Percentiles rank a stretch among this genome's conserved stretches.
Conservation (phyloP, 2,113 vertebrate genomes). For the Perca flavescens region DNA sequence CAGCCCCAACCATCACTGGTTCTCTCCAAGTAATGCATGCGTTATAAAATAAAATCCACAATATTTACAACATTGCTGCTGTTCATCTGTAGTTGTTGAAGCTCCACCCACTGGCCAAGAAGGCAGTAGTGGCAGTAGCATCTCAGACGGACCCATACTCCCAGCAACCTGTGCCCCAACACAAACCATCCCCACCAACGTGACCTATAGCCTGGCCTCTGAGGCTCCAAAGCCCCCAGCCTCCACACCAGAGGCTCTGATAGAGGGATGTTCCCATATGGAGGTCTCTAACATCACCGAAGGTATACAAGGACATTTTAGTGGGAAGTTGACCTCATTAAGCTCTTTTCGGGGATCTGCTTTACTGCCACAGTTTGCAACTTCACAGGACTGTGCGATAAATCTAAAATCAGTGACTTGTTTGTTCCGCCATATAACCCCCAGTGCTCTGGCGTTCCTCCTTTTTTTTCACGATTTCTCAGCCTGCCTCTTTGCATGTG, state of each 20-base stretch:
- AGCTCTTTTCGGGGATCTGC: constrained; percentile 13
- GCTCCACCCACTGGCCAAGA: constrained; percentile 85
- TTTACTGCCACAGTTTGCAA: constrained; percentile 24
- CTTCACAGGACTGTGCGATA: constrained; percentile 5
- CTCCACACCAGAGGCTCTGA: constrained; percentile 29
- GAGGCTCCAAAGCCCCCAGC: constrained; percentile 34
- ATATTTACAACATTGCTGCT: constrained; percentile 52
- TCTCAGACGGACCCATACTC: constrained; percentile 82
- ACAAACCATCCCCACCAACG: constrained; percentile 32
- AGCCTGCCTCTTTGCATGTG: constrained; percentile 43
- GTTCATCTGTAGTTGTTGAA: constrained; percentile 80
- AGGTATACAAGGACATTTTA: constrained; percentile 64
- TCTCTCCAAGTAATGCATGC: constrained; percentile 8
- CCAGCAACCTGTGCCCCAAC: constrained; percentile 49
- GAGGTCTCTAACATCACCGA: constrained; percentile 56
- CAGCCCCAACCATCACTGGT: background rate
- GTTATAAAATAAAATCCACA: background rate
- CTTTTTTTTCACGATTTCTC: background rate
- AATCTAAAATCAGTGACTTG: background rate
- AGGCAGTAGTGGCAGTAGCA: constrained; percentile 80
- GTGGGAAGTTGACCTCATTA: constrained; percentile 11
- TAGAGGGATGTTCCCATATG: constrained; percentile 49
- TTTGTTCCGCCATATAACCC: background rate
- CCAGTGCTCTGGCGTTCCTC: background rate
- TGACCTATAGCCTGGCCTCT: constrained; percentile 23